A percentile compares a stretch with the other conserved stretches of the same genome.
These are phyloP conservation scores for Eulemur rufifrons DNA, from an alignment of 2,113 vertebrate species.

Conservation along the genomic window DNA sequence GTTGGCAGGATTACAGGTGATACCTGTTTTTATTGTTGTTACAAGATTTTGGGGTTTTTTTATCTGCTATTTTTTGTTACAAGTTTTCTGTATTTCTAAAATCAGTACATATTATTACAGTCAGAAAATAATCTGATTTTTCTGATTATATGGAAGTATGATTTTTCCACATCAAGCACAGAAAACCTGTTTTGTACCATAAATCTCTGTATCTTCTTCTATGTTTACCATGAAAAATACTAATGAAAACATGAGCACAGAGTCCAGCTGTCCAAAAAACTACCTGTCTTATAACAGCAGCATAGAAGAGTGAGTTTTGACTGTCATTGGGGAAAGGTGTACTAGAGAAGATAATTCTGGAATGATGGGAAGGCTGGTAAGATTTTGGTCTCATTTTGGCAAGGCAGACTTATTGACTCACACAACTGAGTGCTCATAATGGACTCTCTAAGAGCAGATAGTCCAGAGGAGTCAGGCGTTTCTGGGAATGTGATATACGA, in stretches of 20 bases:
- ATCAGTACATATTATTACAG: background rate
- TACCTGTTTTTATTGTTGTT: background rate
- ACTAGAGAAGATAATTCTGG: background rate
- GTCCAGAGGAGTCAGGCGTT: background rate
- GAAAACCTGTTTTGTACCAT: background rate
- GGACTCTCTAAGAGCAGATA: conserved; percentile 3
- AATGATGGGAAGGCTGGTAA: background rate
- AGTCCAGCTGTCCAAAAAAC: background rate
- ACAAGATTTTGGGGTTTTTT: background rate
- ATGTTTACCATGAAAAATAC: background rate
- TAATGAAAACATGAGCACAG: background rate
- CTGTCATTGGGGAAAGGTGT: background rate
- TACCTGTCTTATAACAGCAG: background rate
- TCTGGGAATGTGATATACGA: conserved; percentile 17
- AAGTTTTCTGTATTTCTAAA: conserved; percentile 23
- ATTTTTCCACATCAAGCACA: background rate
- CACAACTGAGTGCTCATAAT: conserved; percentile 23
- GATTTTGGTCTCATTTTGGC: background rate
- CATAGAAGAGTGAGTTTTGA: background rate
- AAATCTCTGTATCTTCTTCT: background rate
- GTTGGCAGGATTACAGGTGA: background rate
- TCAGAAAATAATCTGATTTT: conserved; percentile 29
- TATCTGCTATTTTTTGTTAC: background rate
- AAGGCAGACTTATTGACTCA: conserved; percentile 16
- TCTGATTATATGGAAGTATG: background rate